These are phyloP conservation scores for Fregata magnificens DNA, from an alignment of 2,113 vertebrate genomes.

Conservation along the genomic window DNA sequence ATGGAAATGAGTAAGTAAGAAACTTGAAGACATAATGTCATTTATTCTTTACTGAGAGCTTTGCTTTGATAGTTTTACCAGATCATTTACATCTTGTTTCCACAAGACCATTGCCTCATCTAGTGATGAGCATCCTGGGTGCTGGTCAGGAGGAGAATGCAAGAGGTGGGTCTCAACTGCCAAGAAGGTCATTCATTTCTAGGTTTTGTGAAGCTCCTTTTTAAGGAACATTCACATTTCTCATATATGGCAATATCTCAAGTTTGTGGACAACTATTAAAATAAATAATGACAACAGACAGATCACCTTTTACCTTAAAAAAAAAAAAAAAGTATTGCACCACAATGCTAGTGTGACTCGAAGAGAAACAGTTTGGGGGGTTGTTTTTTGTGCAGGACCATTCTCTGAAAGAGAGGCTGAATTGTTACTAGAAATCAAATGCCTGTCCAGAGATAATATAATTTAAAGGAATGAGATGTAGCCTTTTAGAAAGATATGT, in stretches of 20 bases:
- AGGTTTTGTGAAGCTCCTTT: background rate
- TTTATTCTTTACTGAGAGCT: background rate
- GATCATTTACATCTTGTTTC: background rate
- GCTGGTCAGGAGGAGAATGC: background rate
- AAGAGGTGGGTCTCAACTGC: background rate
- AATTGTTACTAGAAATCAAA: background rate
- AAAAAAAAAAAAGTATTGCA: background rate
- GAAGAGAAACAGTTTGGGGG: background rate
- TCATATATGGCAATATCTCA: rapidly evolving
- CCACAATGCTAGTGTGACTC: rapidly evolving
- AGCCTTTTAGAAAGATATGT: background rate
- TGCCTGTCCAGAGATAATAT: background rate
- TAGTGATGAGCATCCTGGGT: background rate
- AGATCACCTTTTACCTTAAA: background rate
- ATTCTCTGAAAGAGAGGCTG: background rate
- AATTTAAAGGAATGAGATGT: background rate
- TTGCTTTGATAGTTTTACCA: rapidly evolving
- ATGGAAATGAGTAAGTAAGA: conserved; percentile 97
- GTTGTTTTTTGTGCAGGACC: background rate
- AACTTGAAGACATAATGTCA: background rate
- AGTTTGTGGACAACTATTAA: background rate
- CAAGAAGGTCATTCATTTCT: rapidly evolving
- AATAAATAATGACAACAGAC: background rate
- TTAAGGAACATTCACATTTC: background rate
- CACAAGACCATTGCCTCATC: background rate